phyloP scores from a whole-genome alignment of 2,888 invertebrate species.

The Dryococelus australis region DNA sequence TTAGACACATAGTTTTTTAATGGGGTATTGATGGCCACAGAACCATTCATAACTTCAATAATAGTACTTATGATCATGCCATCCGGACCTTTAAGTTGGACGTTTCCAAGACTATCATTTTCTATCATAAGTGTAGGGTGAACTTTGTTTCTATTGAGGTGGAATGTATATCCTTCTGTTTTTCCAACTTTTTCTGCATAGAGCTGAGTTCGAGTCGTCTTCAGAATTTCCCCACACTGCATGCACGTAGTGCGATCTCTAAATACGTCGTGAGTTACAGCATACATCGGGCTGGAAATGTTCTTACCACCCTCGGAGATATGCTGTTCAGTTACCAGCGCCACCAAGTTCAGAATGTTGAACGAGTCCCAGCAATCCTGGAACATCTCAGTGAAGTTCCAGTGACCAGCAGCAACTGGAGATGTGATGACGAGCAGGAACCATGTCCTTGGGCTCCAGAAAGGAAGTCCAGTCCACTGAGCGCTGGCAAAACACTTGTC shows the following conservation, averaged over 20 bases:
- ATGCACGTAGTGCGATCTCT: neutral
- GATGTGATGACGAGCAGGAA: neutral
- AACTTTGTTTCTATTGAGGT: neutral
- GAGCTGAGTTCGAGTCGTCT: neutral
- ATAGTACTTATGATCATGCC: neutral
- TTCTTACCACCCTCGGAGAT: neutral
- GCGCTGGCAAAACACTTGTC: neutral
- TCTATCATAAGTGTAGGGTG: neutral
- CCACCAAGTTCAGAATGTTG: neutral
- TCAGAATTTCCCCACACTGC: neutral
- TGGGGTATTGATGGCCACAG: neutral
- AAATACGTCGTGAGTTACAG: neutral
- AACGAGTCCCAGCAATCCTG: neutral
- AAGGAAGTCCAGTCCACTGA: neutral
- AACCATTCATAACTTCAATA: neutral
- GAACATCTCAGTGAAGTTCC: neutral
- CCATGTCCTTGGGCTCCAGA: neutral
- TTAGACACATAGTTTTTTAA: neutral
- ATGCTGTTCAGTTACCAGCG: neutral
- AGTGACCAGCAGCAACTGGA: neutral
- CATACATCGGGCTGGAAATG: neutral
- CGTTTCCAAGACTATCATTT: neutral
- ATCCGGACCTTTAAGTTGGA: neutral
- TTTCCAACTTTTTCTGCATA: neutral
- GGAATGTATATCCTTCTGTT: neutral